Percentiles rank a stretch among this genome's conserved stretches.
Evolutionary conservation across 2,888 invertebrate species (phyloP).

Genomic region (Aspidapion aeneum): DNA sequence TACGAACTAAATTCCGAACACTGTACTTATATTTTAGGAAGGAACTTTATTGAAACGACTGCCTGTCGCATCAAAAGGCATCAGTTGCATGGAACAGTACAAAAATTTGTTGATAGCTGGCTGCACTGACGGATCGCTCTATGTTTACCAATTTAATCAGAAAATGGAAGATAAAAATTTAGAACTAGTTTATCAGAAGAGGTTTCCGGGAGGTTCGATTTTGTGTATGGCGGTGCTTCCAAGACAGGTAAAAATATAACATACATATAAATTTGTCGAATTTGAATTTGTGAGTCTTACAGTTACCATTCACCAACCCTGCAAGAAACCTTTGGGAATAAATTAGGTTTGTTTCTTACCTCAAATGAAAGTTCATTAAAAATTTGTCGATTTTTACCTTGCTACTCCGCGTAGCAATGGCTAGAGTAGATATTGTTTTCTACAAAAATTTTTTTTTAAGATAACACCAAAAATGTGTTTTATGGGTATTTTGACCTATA

Average conservation of each 20-base stretch:
- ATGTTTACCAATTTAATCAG: conserved; percentile 54
- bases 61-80: conserved; percentile 53
- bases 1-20: no score
- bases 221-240: conserved; percentile 65
- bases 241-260: conserved; percentile 53
- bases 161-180: conserved; percentile 46
- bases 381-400: no score
- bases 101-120: conserved; percentile 65
- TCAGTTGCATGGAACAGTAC: conserved; percentile 65
- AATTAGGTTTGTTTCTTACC: no score
- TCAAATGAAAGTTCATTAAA: no score
- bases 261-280: not conserved
- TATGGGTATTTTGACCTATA: no score
- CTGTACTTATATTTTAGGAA: conserved; percentile 59
- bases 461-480: no score
- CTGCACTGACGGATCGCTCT: conserved; percentile 76
- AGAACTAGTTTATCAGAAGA: conserved; percentile 58
- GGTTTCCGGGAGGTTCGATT: conserved; percentile 69
- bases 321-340: no score
- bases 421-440: no score
- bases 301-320: no score
- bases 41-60: conserved; percentile 53
- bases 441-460: no score
- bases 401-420: no score
- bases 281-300: no score